Base-by-base conservation (phyloP, 2,888 invertebrate genomes). In the Dicyrtomina minuta region DNA sequence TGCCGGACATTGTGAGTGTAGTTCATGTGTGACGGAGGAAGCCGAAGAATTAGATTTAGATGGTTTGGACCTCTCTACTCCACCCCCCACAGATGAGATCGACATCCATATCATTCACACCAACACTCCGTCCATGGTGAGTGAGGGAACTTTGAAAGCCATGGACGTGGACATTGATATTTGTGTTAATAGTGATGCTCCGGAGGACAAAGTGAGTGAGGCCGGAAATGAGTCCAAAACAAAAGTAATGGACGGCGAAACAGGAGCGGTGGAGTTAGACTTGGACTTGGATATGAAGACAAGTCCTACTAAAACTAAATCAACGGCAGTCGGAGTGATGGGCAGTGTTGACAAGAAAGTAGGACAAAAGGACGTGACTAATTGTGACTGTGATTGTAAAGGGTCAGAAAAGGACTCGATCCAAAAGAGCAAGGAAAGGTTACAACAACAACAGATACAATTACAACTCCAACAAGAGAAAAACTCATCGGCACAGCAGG, bases 41-140 rank as follows among this genome's bases (percentile, higher is more conserved):
- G 75, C 75, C 46, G 75, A 76, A 62, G 76, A 74, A 39, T 56
- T 71, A 43, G 75, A 77, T 6, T 13, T 55, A 41, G 67, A 46
- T 26, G 53, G 55, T 2, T 55, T 61, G 17, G 56, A 49, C 39
- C 24, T 27, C 6, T 27, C 56, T 17, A 44, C 13, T 61, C 61
- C 61, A 22, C 41, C 60, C 33, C 12, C 24, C 17, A 15, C 33
- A 3, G 20, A 51, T 15, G 26, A 22, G 17, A 44, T 43, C 4
- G 33, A 33, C 33, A 33, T 33, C 33, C 33, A 33, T 15, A 26
- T 64, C 44, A 46, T 51, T 49, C 75, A 77, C 60, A 71, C 73
- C 53, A 76, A 74, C 46, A 78, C 76, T 0, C 78, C 78, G 43
- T 78, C 78, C 1, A 77, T 78, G 78, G 75, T 72, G 8, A 77